phyloP scores from a whole-genome alignment of 1,140 invertebrate species.

The Idris sp. region DNA sequence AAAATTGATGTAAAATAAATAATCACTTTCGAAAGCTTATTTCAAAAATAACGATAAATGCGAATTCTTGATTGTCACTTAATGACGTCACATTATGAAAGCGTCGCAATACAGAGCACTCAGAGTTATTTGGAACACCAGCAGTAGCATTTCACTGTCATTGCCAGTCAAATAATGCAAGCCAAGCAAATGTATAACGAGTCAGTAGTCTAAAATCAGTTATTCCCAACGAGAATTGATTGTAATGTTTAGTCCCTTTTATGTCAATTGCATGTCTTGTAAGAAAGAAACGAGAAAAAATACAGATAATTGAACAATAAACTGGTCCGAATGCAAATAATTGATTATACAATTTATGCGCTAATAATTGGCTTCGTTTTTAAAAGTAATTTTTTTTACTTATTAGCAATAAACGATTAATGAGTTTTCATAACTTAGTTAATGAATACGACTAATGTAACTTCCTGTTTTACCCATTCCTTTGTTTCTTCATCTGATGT shows the following conservation, averaged over 20 bases:
- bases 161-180: conserved; percentile 52
- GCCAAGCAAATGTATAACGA: conserved; percentile 21
- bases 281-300: neutral
- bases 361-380: too few relatives aligned
- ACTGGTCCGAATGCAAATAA: neutral
- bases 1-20: too few relatives aligned
- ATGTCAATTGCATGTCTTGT: neutral
- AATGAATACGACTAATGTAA: conserved; percentile 56
- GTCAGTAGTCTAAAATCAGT: conserved; percentile 1
- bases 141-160: conserved; percentile 60
- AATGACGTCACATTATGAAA: conserved; percentile 53
- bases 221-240: neutral
- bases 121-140: conserved; percentile 55
- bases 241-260: conserved; percentile 4
- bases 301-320: conserved; percentile 3
- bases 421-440: conserved; percentile 48
- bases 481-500: conserved; percentile 56
- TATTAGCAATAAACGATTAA: conserved; percentile 40
- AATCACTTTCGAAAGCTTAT: too few relatives aligned
- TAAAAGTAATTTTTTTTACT: conserved; percentile 1
- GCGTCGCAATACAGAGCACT: conserved; percentile 45
- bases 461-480: conserved; percentile 52
- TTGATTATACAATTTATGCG: too few relatives aligned
- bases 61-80: conserved; percentile 23
- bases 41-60: conserved; percentile 7